These are phyloP conservation scores for Hirudinaria manillensis DNA, from an alignment of 2,888 invertebrate species.

Conservation along the genomic window DNA sequence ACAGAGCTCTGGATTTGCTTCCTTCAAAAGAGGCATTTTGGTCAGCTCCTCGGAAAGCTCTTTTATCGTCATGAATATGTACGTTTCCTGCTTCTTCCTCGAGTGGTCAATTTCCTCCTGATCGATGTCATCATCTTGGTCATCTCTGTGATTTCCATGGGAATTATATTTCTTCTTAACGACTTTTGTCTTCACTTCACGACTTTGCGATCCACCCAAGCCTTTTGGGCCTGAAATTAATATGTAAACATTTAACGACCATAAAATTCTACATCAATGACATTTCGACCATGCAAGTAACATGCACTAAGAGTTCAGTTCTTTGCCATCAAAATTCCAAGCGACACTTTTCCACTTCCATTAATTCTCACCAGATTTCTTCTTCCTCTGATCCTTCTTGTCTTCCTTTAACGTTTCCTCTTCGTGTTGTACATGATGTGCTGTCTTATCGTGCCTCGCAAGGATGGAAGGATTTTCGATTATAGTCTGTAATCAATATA, in stretches of 20 bases:
- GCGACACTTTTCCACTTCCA: not conserved
- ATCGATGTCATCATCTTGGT: conserved; percentile 67
- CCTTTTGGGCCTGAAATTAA: conserved; percentile 60
- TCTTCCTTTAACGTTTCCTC: not conserved
- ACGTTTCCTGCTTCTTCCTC: not conserved
- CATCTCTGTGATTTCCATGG: conserved; percentile 55
- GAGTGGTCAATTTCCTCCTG: conserved; percentile 16
- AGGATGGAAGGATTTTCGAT: conserved; percentile 18
- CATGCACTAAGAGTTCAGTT: not conserved
- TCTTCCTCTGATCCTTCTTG: not conserved
- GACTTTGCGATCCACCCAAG: conserved; percentile 84
- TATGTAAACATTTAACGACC: not conserved
- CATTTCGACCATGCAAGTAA: not conserved
- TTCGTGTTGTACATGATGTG: not conserved
- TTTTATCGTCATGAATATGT: not conserved
- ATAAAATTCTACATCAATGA: not conserved
- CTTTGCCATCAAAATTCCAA: not conserved
- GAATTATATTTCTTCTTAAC: conserved; percentile 67
- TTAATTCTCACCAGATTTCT: not conserved
- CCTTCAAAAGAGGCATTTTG: not conserved
- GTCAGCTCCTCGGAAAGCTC: not conserved
- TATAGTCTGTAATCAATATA: not conserved
- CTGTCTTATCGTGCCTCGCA: not conserved
- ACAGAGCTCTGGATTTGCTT: not conserved
- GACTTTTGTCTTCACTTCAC: conserved; percentile 89